Conservation (phyloP, 2,888 invertebrate genomes). For the Phortica magna region DNA sequence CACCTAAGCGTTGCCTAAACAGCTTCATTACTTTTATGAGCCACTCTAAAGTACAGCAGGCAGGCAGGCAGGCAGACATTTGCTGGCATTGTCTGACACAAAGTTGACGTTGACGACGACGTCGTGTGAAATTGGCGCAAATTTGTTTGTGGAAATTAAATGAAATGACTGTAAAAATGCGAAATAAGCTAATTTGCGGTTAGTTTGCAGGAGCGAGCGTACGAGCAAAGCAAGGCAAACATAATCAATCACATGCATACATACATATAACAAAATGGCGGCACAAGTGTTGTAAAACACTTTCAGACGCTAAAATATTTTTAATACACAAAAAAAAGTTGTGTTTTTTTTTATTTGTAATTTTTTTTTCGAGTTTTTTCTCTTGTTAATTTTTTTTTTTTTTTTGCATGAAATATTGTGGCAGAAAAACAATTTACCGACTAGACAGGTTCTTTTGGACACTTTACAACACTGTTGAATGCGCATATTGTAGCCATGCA, state of each 20-base stretch:
- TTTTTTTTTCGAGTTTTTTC: not conserved
- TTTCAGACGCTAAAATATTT: not conserved
- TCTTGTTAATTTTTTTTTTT: too few species aligned
- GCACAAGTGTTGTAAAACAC: slow-evolving; percentile 12
- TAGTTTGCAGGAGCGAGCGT: slow-evolving; percentile 54
- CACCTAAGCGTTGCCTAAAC: slow-evolving; percentile 65
- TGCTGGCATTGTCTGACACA: slow-evolving; percentile 61
- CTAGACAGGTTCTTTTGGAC: slow-evolving; percentile 26
- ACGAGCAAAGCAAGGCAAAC: slow-evolving; percentile 42
- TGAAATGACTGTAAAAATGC: slow-evolving; percentile 72
- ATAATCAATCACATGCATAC: slow-evolving; percentile 58
- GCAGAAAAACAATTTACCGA: slow-evolving; percentile 26
- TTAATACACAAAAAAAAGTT: not conserved
- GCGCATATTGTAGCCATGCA: not conserved
- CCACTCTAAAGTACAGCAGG: slow-evolving; percentile 32
- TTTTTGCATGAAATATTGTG: slow-evolving; percentile 10
- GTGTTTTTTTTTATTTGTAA: not conserved
- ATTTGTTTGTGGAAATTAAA: slow-evolving; percentile 72
- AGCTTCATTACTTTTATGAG: slow-evolving; percentile 73
- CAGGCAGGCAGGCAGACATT: not conserved
- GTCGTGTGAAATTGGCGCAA: slow-evolving; percentile 56
- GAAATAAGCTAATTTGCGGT: slow-evolving; percentile 72
- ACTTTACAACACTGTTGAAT: slow-evolving; percentile 26
- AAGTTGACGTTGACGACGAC: not conserved
- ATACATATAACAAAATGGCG: slow-evolving; percentile 50